Conservation (phyloP, 2,888 invertebrate genomes). For the Ochropleura leucogaster region DNA sequence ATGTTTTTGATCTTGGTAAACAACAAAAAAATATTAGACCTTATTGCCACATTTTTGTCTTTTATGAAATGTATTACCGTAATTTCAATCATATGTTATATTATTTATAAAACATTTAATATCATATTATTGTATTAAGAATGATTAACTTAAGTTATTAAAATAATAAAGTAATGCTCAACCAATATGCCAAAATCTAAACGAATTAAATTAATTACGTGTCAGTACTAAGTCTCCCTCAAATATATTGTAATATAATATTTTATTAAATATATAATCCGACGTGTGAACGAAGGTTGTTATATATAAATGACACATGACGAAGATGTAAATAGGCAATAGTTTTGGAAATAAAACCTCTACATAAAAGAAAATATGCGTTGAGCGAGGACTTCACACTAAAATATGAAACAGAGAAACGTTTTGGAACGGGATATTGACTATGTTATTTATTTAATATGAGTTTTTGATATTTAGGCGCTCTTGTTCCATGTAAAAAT, state of each 20-base stretch:
- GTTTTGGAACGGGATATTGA: too few relatives aligned
- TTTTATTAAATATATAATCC: conserved; percentile 27
- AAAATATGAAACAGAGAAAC: background rate
- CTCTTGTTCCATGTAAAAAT: too few relatives aligned
- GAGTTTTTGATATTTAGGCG: too few relatives aligned
- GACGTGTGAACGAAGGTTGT: conserved; percentile 58
- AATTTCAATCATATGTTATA: too few relatives aligned
- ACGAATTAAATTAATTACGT: conserved; percentile 40
- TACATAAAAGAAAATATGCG: background rate
- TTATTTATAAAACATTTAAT: background rate
- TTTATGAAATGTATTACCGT: background rate
- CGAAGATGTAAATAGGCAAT: background rate
- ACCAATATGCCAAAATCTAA: conserved; percentile 45
- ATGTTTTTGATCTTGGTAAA: background rate
- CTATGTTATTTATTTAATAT: too few relatives aligned
- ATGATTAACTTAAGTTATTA: background rate
- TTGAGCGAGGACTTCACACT: background rate
- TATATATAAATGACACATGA: conserved; percentile 58
- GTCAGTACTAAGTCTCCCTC: conserved; percentile 51
- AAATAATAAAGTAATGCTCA: conserved; percentile 36
- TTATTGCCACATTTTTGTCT: too few relatives aligned
- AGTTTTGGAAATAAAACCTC: conserved; percentile 20
- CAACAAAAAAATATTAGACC: background rate
- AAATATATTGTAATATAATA: conserved; percentile 39
- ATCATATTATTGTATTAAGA: background rate